Conservation (phyloP, 1,140 invertebrate genomes). For the Halesus radiatus region DNA sequence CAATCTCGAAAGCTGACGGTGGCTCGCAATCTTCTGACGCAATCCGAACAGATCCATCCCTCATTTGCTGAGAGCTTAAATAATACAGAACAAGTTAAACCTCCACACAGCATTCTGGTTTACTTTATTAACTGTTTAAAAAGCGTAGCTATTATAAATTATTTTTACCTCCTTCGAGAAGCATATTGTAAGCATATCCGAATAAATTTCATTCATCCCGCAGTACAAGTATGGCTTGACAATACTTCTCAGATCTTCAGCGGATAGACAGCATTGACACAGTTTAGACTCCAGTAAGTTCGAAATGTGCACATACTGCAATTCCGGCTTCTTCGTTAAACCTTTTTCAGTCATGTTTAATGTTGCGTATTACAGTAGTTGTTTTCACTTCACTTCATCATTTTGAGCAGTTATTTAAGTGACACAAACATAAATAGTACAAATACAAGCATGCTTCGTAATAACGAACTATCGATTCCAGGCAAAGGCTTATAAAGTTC, state of each 20-base stretch:
- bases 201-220: slow-evolving; percentile 49
- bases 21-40: slow-evolving; percentile 45
- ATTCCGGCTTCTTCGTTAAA: neutral
- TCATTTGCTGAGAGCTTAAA: slow-evolving; percentile 40
- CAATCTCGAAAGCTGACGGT: slow-evolving; percentile 42
- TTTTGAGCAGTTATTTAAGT: too few relatives aligned
- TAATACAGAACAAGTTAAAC: too few relatives aligned
- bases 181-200: slow-evolving; percentile 44
- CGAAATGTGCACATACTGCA: neutral
- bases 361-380: too few relatives aligned
- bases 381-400: too few relatives aligned
- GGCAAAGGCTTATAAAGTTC: too few relatives aligned
- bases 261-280: slow-evolving; percentile 51
- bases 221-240: slow-evolving; percentile 46
- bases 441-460: too few relatives aligned
- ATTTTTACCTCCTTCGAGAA: slow-evolving; percentile 45
- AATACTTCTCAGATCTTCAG: slow-evolving; percentile 45
- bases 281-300: slow-evolving; percentile 16
- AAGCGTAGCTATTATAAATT: too few relatives aligned
- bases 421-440: too few relatives aligned
- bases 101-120: too few relatives aligned
- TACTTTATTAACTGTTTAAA: too few relatives aligned
- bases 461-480: too few relatives aligned
- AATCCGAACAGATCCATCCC: slow-evolving; percentile 52
- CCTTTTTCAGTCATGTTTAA: too few relatives aligned